Evolutionary conservation across 2,888 invertebrate genomes (phyloP).

Genomic region (Punctoribates punctum): DNA sequence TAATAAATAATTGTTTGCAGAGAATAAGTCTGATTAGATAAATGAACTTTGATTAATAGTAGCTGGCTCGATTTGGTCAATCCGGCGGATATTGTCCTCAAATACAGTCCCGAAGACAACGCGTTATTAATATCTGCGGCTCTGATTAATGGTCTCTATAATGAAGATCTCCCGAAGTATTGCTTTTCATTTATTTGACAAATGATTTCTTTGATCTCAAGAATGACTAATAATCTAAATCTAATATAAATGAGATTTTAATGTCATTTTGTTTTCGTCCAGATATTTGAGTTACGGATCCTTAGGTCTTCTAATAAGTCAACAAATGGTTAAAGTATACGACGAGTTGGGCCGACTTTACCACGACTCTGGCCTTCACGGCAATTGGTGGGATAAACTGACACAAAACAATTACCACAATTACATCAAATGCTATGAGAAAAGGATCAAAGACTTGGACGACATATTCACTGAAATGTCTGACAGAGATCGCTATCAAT

Average conservation of each 20-base stretch:
- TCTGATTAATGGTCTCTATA: neutral
- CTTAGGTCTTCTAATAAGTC: neutral
- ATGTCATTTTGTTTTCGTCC: neutral
- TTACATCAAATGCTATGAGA: neutral
- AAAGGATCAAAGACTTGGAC: neutral
- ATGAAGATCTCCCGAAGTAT: slow-evolving; percentile 9
- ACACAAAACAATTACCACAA: neutral
- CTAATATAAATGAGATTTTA: neutral
- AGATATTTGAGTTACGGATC: slow-evolving; percentile 19
- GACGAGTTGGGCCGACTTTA: neutral
- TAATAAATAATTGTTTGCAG: too few species aligned
- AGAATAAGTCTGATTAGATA: too few species aligned
- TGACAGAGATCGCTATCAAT: neutral
- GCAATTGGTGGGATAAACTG: slow-evolving; percentile 18
- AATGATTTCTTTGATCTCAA: neutral
- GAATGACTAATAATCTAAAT: neutral
- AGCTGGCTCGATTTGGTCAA: neutral
- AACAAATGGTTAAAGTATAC: neutral
- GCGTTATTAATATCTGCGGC: neutral
- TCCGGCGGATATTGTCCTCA: neutral
- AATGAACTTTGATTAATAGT: neutral
- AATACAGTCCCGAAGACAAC: slow-evolving; percentile 1
- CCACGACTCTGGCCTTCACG: neutral
- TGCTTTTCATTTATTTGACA: too few species aligned
- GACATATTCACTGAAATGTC: neutral